phyloP scores from a whole-genome alignment of 2,113 vertebrate species.

The Girardinichthys multiradiatus region DNA sequence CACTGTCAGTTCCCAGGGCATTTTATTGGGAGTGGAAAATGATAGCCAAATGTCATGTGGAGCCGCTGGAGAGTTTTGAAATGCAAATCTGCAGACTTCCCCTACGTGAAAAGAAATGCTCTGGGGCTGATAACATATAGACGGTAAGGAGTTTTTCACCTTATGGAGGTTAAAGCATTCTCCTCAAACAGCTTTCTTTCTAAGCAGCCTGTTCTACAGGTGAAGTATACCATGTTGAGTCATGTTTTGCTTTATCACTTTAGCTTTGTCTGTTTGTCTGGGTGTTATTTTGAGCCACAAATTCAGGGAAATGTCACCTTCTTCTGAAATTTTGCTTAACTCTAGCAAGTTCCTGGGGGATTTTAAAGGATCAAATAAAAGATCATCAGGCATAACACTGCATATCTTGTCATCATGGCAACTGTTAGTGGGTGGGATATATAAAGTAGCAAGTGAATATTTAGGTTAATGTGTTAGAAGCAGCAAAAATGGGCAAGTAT shows the following conservation, averaged over 20 bases:
- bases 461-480: too few relatives aligned
- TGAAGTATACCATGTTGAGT: not conserved
- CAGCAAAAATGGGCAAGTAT: too few relatives aligned
- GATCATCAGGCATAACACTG: too few relatives aligned
- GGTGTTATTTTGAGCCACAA: not conserved
- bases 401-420: too few relatives aligned
- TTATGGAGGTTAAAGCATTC: not conserved
- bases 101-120: slow-evolving; percentile 14
- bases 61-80: slow-evolving; percentile 13
- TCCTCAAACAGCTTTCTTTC: not conserved
- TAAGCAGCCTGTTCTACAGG: not conserved
- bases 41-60: slow-evolving; percentile 9
- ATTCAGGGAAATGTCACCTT: not conserved
- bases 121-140: slow-evolving; percentile 15
- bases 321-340: not conserved
- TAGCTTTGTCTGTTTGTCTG: not conserved
- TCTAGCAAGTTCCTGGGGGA: not conserved
- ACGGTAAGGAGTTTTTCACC: not conserved
- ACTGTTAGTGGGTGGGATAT: too few relatives aligned
- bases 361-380: not conserved
- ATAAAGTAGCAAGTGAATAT: too few relatives aligned
- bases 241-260: not conserved
- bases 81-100: slow-evolving; percentile 14
- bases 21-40: not conserved
- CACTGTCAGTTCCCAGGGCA: not conserved